phyloP scores from a whole-genome alignment of 1,140 invertebrate species.

The Sycophila sp. region DNA sequence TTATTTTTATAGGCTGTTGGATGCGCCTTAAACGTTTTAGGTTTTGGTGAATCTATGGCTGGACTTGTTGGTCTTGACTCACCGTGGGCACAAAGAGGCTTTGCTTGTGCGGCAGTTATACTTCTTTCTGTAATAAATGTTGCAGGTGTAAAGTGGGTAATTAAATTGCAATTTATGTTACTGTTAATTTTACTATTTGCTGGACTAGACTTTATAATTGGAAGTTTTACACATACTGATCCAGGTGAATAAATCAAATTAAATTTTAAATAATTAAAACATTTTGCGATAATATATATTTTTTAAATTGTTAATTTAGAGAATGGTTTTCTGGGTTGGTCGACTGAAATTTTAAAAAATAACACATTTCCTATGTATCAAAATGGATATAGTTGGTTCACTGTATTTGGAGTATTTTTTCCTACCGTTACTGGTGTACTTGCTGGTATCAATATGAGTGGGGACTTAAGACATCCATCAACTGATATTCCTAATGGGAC shows the following conservation, averaged over 20 bases:
- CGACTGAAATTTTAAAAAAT: slow-evolving; percentile 78
- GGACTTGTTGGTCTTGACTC: slow-evolving; percentile 79
- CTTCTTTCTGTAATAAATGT: slow-evolving; percentile 88
- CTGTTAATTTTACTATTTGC: slow-evolving; percentile 85
- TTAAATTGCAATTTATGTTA: slow-evolving; percentile 89
- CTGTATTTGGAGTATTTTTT: slow-evolving; percentile 94
- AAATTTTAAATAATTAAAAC: slow-evolving; percentile 24
- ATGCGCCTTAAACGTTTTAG: slow-evolving; percentile 91
- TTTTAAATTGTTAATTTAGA: slow-evolving; percentile 65
- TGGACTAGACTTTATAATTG: slow-evolving; percentile 88
- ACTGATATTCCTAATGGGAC: slow-evolving; percentile 95
- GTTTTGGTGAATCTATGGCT: slow-evolving; percentile 96
- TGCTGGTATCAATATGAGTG: slow-evolving; percentile 98
- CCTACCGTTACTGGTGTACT: slow-evolving; percentile 93
- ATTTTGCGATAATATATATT: not conserved
- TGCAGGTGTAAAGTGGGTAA: slow-evolving; percentile 93
- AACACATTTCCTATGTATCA: slow-evolving; percentile 87
- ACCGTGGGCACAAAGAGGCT: slow-evolving; percentile 81
- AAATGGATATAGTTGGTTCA: slow-evolving; percentile 86
- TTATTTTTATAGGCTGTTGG: slow-evolving; percentile 82
- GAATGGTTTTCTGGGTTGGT: slow-evolving; percentile 87
- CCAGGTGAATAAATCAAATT: slow-evolving; percentile 64
- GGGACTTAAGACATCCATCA: slow-evolving; percentile 90
- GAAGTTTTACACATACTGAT: slow-evolving; percentile 81
- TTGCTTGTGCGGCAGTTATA: slow-evolving; percentile 84